Evolutionary conservation across 2,113 vertebrate species (phyloP).

Genomic region (Delphinapterus leucas): DNA sequence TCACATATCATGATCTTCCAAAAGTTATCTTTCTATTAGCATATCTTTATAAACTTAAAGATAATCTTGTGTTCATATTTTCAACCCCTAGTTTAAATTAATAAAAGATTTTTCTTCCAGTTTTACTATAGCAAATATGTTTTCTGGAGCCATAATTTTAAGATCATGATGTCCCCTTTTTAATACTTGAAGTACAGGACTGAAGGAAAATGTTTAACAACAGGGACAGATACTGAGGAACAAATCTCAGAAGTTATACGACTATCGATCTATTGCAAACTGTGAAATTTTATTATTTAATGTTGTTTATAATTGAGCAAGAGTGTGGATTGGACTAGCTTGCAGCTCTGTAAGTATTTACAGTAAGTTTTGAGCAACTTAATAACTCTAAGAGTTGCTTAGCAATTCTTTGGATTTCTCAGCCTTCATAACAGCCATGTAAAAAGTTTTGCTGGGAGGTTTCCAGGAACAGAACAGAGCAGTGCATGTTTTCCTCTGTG

Average conservation of each 20-base stretch:
- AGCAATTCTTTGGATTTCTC: background rate
- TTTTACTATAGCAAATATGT: background rate
- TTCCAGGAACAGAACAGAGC: slow-evolving; percentile 44
- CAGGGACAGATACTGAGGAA: background rate
- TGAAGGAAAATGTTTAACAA: background rate
- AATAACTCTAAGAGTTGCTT: slow-evolving; percentile 24
- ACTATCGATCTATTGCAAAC: background rate
- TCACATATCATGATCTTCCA: background rate
- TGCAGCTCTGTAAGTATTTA: slow-evolving; percentile 13
- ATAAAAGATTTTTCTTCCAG: background rate
- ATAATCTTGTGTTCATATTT: background rate
- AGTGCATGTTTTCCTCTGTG: slow-evolving; percentile 41
- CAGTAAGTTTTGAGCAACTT: background rate
- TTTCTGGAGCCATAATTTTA: background rate
- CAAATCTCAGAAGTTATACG: background rate
- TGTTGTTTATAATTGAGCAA: background rate
- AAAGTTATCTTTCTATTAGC: background rate
- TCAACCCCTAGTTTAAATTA: background rate
- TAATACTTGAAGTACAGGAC: background rate
- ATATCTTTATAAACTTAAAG: background rate
- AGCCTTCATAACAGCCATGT: background rate
- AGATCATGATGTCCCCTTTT: background rate
- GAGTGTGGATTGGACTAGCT: background rate
- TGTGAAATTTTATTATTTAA: background rate
- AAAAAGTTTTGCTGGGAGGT: slow-evolving; percentile 41